Evolutionary conservation across 2,113 vertebrate genomes (phyloP).

Genomic region (Brevimyrus niger): DNA sequence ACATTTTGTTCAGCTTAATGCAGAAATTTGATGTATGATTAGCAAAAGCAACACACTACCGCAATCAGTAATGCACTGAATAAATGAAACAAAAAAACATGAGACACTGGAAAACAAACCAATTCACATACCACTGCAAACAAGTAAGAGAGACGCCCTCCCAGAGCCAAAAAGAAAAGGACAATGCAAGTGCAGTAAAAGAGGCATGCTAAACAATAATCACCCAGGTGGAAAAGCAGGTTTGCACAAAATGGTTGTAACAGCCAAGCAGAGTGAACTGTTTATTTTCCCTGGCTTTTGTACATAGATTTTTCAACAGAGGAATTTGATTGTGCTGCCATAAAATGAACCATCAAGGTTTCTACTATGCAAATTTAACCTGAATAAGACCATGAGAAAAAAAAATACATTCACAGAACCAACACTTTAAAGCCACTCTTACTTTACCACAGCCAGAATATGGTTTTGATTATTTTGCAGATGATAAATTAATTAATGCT

Average conservation of each 20-base stretch:
- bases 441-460: background rate
- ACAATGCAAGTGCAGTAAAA: background rate
- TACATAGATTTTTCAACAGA: background rate
- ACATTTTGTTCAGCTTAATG: background rate
- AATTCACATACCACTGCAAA: background rate
- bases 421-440: background rate
- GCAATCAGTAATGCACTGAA: background rate
- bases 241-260: slow-evolving; percentile 2
- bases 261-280: background rate
- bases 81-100: background rate
- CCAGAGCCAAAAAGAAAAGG: background rate
- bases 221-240: slow-evolving; percentile 1
- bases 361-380: background rate
- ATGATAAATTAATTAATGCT: background rate
- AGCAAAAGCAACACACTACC: background rate
- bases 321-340: background rate
- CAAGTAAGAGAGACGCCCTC: background rate
- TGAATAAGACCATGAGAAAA: background rate
- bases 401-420: background rate
- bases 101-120: background rate
- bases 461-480: background rate
- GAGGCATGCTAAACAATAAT: background rate
- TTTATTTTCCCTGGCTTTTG: background rate
- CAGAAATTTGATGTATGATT: background rate
- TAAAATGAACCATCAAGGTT: background rate